A percentile compares a stretch with the other conserved stretches of the same genome.
These are phyloP conservation scores for Perizoma affinitatum DNA, from an alignment of 2,888 invertebrate genomes.

Conservation along the genomic window DNA sequence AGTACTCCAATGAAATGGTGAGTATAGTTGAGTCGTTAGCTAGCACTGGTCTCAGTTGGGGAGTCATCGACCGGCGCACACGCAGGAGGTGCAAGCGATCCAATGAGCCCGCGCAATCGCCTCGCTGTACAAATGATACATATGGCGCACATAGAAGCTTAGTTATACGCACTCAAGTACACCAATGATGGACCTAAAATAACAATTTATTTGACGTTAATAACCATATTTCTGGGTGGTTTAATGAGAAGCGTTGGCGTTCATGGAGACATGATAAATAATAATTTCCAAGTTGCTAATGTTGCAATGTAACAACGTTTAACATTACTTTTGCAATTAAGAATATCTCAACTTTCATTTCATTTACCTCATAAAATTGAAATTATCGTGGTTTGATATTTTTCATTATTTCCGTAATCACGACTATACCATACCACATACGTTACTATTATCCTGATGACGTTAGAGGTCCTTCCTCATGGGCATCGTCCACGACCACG, in stretches of 20 bases:
- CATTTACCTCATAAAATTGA: no score
- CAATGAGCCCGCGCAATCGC: constrained; percentile 42
- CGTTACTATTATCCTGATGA: no score
- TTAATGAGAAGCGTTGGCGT: constrained; percentile 7
- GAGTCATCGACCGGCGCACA: constrained; percentile 74
- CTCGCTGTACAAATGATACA: constrained; percentile 28
- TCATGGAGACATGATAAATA: constrained; percentile 1
- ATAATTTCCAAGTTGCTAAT: no score
- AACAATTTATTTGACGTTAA: background rate
- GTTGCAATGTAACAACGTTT: no score
- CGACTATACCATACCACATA: no score
- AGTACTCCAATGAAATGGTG: constrained; percentile 46
- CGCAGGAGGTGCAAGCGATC: constrained; percentile 53
- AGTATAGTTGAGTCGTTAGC: constrained; percentile 65
- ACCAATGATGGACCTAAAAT: background rate
- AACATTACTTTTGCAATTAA: no score
- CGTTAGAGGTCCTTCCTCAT: no score
- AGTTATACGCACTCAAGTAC: constrained; percentile 14
- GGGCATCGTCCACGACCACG: no score
- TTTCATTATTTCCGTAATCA: no score
- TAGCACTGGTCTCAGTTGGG: constrained; percentile 58
- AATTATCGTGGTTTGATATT: no score
- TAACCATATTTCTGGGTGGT: constrained; percentile 3
- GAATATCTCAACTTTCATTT: no score
- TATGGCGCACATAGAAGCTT: constrained; percentile 19